Evolutionary conservation across 2,888 invertebrate species (phyloP).

Genomic region (Athrips mouffetella): DNA sequence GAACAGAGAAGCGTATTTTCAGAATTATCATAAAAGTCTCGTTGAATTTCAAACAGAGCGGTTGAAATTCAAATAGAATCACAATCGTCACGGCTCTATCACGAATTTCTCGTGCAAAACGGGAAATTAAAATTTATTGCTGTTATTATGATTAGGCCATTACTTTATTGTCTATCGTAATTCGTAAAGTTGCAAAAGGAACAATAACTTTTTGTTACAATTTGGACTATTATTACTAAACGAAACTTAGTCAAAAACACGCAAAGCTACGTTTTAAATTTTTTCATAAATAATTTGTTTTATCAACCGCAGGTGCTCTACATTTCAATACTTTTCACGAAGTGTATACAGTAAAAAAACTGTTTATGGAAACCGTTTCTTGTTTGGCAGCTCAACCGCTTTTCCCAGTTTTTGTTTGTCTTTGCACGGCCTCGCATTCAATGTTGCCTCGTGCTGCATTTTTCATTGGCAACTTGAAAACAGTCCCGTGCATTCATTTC

Average conservation of each 20-base stretch:
- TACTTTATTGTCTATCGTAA: neutral
- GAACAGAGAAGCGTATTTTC: constrained; percentile 32
- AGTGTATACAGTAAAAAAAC: constrained; percentile 1
- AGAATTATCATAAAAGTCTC: constrained; percentile 54
- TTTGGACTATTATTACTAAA: no score
- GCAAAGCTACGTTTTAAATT: no score
- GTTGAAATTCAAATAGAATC: constrained; percentile 53
- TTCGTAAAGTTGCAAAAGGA: neutral
- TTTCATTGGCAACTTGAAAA: constrained; percentile 60
- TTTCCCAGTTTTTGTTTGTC: constrained; percentile 48
- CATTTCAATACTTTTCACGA: neutral
- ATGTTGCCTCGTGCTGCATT: constrained; percentile 55
- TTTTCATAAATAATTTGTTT: no score
- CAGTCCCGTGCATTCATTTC: constrained; percentile 42
- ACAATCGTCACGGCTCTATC: constrained; percentile 18
- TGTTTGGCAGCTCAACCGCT: constrained; percentile 55
- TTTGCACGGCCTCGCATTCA: constrained; percentile 56
- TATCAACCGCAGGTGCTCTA: neutral
- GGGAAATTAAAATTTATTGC: neutral
- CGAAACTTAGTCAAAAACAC: no score
- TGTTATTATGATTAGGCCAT: neutral
- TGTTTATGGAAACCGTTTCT: constrained; percentile 49
- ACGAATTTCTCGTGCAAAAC: no score
- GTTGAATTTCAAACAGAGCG: constrained; percentile 47
- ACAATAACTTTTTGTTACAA: no score